Base-by-base conservation (phyloP, 2,888 invertebrate genomes). In the Aphodius sticticus region DNA sequence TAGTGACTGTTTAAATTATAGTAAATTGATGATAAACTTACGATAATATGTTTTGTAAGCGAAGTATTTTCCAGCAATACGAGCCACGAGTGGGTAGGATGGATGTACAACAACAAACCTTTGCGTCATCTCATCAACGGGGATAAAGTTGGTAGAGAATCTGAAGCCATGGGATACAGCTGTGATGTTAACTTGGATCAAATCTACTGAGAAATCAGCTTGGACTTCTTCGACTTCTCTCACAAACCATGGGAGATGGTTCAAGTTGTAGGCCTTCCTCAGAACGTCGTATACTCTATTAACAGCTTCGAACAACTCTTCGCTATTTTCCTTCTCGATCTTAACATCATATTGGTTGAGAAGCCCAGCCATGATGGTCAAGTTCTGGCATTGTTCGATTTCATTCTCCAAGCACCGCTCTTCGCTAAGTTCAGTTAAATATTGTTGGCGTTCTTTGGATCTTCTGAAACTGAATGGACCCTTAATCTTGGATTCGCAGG, bases 291-390 rank as follows among this genome's bases (percentile, higher is more conserved):
- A 53, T 9, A 53, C 53, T 53, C 12, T 12, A 53, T 53, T 53
- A 5, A 53, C 1, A 53, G 53, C 53, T 53, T 53, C 53, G 4
- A 53, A 53, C 53, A 53, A 7, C 12, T 53, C 53, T 53, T 53
- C 53, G 53, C 90, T 90, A 78, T 92, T 91, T 75, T 92, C 89
- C 87, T 91, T 91, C 7, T 90, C 88, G 2, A 92, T 85, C 14
- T 90, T 86, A 1, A 92, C 84, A 75, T 90, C 88, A 16, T 91
- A 85, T 78, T 89, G 87, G 84, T 94, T 92, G 76, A 92, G 88
- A 69, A 91, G 87, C 82, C 91, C 91, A 5, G 93, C 92, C 80
- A 88, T 87, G 26, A 90, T 85, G 6, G 92, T 91, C 84, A 92
- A 90, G 81, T 92, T 90, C 79, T 91, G 91, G 86, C 94, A 94